Conservation (phyloP, 2,888 invertebrate genomes). For the Oxytorus armatus region DNA sequence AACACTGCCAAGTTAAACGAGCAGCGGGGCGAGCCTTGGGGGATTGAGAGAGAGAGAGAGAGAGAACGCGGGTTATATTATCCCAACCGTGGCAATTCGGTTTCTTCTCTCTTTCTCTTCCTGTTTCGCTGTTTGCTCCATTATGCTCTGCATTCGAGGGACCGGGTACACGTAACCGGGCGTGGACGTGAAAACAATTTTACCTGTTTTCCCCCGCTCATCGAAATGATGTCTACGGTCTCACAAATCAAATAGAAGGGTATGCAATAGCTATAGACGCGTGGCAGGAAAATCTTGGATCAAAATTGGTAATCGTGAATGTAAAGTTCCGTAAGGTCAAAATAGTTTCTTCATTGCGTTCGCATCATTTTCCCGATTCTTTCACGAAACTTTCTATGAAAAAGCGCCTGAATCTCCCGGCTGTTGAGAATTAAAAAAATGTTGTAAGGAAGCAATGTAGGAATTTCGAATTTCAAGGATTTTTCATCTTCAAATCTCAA, state of each 20-base stretch:
- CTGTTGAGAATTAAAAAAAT: no score
- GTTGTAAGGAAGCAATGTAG: no score
- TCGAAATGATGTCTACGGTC: conserved; percentile 7
- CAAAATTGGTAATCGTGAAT: conserved; percentile 10
- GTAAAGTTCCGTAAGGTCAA: background rate
- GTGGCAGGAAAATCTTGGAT: background rate
- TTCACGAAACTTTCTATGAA: no score
- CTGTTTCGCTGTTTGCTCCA: conserved; percentile 48
- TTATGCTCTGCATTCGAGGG: conserved; percentile 55
- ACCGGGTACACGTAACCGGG: conserved; percentile 46
- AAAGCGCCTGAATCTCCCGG: no score
- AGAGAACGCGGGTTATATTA: conserved; percentile 42
- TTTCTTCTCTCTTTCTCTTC: conserved; percentile 13
- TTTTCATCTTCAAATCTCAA: no score
- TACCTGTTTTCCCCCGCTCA: conserved; percentile 45
- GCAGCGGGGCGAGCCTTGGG: conserved; percentile 65
- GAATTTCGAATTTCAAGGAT: no score
- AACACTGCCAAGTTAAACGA: conserved; percentile 80
- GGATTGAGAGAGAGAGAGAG: conserved; percentile 51
- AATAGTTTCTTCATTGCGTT: background rate
- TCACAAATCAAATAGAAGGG: background rate
- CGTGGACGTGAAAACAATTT: conserved; percentile 64
- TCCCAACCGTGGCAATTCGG: conserved; percentile 33
- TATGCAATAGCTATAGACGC: conserved; percentile 3
- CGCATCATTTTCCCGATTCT: background rate